A percentile compares a stretch with the other conserved stretches of the same genome.
Conservation (phyloP, 2,113 vertebrate genomes). For the Leptobrachium ailaonicum region DNA sequence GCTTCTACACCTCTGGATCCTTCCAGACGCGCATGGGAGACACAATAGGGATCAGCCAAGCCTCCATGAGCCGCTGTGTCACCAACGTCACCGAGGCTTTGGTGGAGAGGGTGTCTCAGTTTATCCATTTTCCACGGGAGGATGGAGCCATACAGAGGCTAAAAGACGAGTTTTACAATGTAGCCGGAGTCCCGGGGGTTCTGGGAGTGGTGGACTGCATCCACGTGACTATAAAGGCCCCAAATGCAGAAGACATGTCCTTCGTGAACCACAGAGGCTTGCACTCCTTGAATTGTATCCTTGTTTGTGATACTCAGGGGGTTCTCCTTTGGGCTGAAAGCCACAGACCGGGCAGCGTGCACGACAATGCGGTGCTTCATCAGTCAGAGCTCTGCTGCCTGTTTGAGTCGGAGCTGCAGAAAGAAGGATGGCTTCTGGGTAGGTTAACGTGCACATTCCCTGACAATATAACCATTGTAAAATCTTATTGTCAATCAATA, state of each 20-base stretch:
- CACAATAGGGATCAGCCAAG: constrained; percentile 94
- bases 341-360: constrained; percentile 84
- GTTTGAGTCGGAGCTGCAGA: constrained; percentile 72
- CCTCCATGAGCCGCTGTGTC: constrained; percentile 96
- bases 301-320: constrained; percentile 89
- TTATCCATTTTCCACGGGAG: constrained; percentile 80
- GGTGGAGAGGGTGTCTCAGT: constrained; percentile 86
- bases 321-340: constrained; percentile 86
- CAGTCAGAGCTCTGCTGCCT: constrained; percentile 74
- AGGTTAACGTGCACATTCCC: constrained; percentile 43
- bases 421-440: constrained; percentile 91
- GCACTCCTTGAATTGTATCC: constrained; percentile 90
- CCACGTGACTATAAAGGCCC: constrained; percentile 91
- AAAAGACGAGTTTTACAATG: constrained; percentile 83
- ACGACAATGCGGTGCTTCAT: constrained; percentile 75
- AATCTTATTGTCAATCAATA: too few species aligned
- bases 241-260: constrained; percentile 88
- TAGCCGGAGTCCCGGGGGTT: constrained; percentile 88
- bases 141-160: constrained; percentile 72
- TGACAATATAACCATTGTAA: too few species aligned
- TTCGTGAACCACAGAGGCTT: constrained; percentile 91
- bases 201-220: constrained; percentile 88
- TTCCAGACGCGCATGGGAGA: constrained; percentile 97
- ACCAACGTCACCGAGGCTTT: constrained; percentile 90
- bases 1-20: constrained; percentile 94